These are phyloP conservation scores for Dexiosoma caninum DNA, from an alignment of 2,888 invertebrate genomes.

Conservation along the genomic window DNA sequence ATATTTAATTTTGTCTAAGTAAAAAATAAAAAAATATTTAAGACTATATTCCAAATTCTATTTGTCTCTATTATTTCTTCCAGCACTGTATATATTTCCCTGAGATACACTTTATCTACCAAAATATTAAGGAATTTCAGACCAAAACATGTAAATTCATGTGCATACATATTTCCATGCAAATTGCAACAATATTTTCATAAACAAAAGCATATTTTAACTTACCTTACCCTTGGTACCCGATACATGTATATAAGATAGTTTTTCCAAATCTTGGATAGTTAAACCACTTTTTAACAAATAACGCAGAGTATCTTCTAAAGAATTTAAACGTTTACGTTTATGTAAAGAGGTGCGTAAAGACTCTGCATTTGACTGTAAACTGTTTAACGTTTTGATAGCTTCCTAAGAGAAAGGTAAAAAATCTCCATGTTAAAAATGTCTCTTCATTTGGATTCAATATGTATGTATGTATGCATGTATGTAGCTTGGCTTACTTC, in stretches of 20 bases:
- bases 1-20: too few relatives aligned
- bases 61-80: too few relatives aligned
- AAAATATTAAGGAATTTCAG: too few relatives aligned
- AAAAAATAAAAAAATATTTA: too few relatives aligned
- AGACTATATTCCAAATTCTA: too few relatives aligned
- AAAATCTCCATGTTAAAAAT: neutral
- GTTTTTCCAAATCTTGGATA: constrained; percentile 82
- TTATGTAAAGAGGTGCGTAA: constrained; percentile 78
- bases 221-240: constrained; percentile 97
- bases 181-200: too few relatives aligned
- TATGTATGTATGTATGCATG: too few relatives aligned
- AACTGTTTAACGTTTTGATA: constrained; percentile 82
- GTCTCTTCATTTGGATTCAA: constrained; percentile 1
- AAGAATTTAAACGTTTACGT: constrained; percentile 69
- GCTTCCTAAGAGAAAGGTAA: constrained; percentile 80
- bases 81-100: too few relatives aligned
- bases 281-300: constrained; percentile 82
- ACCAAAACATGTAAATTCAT: neutral
- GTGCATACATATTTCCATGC: neutral
- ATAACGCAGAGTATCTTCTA: constrained; percentile 81
- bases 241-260: constrained; percentile 95
- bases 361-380: constrained; percentile 85
- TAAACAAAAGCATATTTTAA: too few relatives aligned
- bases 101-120: too few relatives aligned
- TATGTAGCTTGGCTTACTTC: constrained; percentile 64